These are phyloP conservation scores for Gambusia holbrooki DNA, from an alignment of 2,113 vertebrate species.

Conservation along the genomic window DNA sequence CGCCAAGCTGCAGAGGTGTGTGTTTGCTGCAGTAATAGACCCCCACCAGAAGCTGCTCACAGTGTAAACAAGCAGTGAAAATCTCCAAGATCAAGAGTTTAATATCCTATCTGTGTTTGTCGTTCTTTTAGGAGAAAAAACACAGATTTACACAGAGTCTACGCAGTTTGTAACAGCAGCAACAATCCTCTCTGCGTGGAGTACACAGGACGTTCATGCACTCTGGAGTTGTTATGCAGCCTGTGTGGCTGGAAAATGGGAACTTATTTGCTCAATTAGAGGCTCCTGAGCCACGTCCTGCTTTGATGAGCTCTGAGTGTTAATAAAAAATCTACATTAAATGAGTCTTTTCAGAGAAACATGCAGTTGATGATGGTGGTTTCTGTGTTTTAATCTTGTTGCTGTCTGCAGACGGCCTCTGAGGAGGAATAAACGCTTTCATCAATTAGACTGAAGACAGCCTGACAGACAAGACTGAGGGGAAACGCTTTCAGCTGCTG, in stretches of 20 bases:
- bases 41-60: not conserved
- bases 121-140: not conserved
- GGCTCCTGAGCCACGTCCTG: not conserved
- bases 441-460: slow-evolving; percentile 1
- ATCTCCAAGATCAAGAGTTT: slow-evolving; percentile 16
- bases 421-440: slow-evolving; percentile 15
- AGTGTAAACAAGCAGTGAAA: slow-evolving; percentile 4
- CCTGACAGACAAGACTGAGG: slow-evolving; percentile 22
- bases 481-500: not conserved
- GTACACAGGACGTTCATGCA: slow-evolving; percentile 6
- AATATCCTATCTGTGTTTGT: slow-evolving; percentile 17
- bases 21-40: not conserved
- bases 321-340: slow-evolving; percentile 17
- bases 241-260: slow-evolving; percentile 8
- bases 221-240: not conserved
- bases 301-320: slow-evolving; percentile 3
- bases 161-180: not conserved
- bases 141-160: not conserved
- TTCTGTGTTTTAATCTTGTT: not conserved
- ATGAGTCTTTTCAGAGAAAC: slow-evolving; percentile 1
- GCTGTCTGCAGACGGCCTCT: not conserved
- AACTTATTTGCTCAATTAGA: slow-evolving; percentile 11
- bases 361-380: not conserved
- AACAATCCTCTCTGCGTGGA: not conserved
- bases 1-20: not conserved